Conservation (phyloP, 2,888 invertebrate species). For the Sabatieria punctata region DNA sequence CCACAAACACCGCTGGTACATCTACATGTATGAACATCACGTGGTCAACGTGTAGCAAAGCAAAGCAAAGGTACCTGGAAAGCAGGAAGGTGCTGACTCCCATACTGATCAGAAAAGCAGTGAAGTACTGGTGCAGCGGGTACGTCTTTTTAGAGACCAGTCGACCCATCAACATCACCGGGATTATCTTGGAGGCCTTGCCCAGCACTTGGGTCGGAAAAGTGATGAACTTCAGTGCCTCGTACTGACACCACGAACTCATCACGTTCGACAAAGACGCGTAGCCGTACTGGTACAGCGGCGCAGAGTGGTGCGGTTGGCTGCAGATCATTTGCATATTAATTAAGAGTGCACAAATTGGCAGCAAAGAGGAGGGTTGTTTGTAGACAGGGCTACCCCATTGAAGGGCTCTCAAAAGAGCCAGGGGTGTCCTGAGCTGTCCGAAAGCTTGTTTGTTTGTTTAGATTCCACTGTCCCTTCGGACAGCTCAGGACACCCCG, state of each 20-base stretch:
- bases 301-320: conserved; percentile 55
- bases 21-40: too few relatives aligned
- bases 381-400: too few relatives aligned
- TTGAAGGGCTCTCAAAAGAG: too few relatives aligned
- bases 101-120: conserved; percentile 67
- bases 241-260: conserved; percentile 99
- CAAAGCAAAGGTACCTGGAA: too few relatives aligned
- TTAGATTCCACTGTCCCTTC: too few relatives aligned
- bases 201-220: conserved; percentile 65
- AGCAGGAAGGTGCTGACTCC: conserved; percentile 86
- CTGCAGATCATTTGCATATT: conserved; percentile 33
- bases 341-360: conserved; percentile 26
- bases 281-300: conserved; percentile 81
- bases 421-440: too few relatives aligned
- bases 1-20: too few relatives aligned
- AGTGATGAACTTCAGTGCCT: conserved; percentile 90
- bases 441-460: too few relatives aligned
- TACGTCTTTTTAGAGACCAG: conserved; percentile 50
- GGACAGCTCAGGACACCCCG: too few relatives aligned
- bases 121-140: conserved; percentile 64
- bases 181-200: conserved; percentile 94
- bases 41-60: too few relatives aligned
- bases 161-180: conserved; percentile 95
- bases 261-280: conserved; percentile 91
- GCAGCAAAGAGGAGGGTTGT: too few relatives aligned